Evolutionary conservation across 2,113 vertebrate genomes (phyloP).

Genomic region (Edolisoma coerulescens): DNA sequence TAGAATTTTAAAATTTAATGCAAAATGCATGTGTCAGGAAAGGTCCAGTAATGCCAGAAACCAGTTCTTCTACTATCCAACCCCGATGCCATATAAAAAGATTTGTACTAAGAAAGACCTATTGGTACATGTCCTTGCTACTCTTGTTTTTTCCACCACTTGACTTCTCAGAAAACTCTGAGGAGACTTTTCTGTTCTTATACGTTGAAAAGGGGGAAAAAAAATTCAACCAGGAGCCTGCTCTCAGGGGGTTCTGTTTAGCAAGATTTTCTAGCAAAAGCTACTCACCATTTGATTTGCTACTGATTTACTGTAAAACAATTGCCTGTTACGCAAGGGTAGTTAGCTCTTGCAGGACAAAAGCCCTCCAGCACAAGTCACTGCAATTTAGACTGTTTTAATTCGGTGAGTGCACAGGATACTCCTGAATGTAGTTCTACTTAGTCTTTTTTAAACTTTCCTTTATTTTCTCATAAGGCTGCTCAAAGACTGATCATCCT

Average conservation of each 20-base stretch:
- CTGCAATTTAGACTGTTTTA: neutral
- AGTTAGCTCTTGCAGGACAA: neutral
- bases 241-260: neutral
- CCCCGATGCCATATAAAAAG: neutral
- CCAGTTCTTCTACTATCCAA: neutral
- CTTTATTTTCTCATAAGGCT: neutral
- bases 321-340: neutral
- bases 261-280: neutral
- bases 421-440: neutral
- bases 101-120: neutral
- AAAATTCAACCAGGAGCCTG: neutral
- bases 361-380: neutral
- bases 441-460: neutral
- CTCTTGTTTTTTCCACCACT: neutral
- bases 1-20: neutral
- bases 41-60: neutral
- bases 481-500: neutral
- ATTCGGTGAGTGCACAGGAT: neutral
- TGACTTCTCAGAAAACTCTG: neutral
- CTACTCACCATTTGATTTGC: neutral
- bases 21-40: neutral
- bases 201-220: fast-evolving
- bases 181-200: neutral
- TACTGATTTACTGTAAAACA: neutral
- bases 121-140: neutral